These are phyloP conservation scores for Protophormia terraenovae DNA, from an alignment of 2,888 invertebrate species.

Conservation along the genomic window DNA sequence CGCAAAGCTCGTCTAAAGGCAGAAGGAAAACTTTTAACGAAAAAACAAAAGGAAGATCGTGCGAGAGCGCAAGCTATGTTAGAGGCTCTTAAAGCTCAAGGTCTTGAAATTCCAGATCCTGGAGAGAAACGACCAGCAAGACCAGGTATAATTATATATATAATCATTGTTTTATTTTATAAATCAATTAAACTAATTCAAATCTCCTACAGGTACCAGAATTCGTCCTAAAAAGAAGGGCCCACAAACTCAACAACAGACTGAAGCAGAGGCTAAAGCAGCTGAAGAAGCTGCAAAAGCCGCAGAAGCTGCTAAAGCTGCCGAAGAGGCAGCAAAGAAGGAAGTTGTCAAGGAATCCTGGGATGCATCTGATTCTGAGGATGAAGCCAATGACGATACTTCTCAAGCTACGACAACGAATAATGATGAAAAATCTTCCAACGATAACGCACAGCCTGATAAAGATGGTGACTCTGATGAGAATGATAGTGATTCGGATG, in stretches of 20 bases:
- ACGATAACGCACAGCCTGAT: conserved; percentile 58
- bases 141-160: conserved; percentile 76
- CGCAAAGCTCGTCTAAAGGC: conserved; percentile 95
- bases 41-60: conserved; percentile 95
- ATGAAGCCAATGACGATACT: conserved; percentile 78
- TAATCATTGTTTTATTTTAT: too few relatives aligned
- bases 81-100: conserved; percentile 94
- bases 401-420: conserved; percentile 81
- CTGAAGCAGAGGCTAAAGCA: conserved; percentile 74
- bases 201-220: conserved; percentile 84
- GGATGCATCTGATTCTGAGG: conserved; percentile 87
- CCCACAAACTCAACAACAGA: conserved; percentile 79
- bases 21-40: conserved; percentile 96
- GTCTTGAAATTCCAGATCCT: conserved; percentile 89
- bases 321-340: conserved; percentile 68
- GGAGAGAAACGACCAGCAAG: conserved; percentile 85
- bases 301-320: conserved; percentile 70
- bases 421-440: conserved; percentile 74
- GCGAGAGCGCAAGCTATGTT: conserved; percentile 94
- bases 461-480: conserved; percentile 80
- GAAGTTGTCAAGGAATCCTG: conserved; percentile 89
- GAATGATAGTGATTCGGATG: conserved; percentile 78
- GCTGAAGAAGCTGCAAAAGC: conserved; percentile 72
- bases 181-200: background rate
- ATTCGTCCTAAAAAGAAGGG: conserved; percentile 88